Evolutionary conservation across 2,888 invertebrate genomes (phyloP), one percentile per base, ranked within the genome.

Genomic region (Cloeon dipterum): DNA sequence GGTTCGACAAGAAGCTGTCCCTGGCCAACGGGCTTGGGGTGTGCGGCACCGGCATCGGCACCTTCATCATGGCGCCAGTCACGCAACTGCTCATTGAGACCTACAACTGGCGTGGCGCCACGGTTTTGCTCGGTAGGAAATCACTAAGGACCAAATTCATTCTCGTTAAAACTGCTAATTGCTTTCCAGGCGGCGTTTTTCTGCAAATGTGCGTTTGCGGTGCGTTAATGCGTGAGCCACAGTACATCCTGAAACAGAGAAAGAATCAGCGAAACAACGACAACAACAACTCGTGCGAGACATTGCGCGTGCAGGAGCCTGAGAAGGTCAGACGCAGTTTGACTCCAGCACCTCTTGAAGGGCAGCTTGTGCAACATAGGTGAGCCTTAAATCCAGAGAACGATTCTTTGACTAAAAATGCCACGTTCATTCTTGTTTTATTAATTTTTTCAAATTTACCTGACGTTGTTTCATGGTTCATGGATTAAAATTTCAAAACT

Each of bases 31-130:
- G 85, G 1, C 61, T 85, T 36, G 77, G 82, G 1, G 82, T 83
- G 1, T 83, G 82, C 55, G 85, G 86, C 3, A 79, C 79, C 46
- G 85, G 85, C 16, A 79, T 83, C 42, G 86, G 86, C 4, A 86
- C 86, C 1, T 82, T 83, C 52, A 65, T 85, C 39, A 83, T 85
- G 51, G 79, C 83, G 7, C 83, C 83, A 2, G 54, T 85, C 39
- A 78, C 74, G 14, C 72, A 78, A 49, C 61, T 67, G 43, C 62
- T 85, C 20, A 57, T 83, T 16, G 68, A 68, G 32, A 71, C 76
- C 49, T 85, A 78, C 53, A 78, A 77, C 1, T 85, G 83, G 83
- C 64, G 79, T 32, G 82, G 79, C 2, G 77, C 82, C 8, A 76
- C 77, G 2, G 56, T 83, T n/a, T 74, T 85, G 39, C 54, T 85